phyloP scores from a whole-genome alignment of 2,113 vertebrate genomes.

The Lophius piscatorius region DNA sequence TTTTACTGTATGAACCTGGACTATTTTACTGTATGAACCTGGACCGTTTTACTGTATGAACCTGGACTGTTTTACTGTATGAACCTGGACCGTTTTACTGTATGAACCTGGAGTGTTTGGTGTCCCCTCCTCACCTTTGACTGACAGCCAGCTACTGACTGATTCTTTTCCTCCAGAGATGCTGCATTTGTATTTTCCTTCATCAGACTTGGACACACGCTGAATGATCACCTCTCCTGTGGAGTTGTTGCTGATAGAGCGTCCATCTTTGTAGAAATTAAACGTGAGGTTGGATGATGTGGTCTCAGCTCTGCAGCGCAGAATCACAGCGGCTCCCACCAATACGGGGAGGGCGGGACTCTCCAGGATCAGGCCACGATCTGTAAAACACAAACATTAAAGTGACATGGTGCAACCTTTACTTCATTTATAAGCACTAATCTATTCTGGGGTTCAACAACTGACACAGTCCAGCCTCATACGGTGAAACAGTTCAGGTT shows the following conservation, averaged over 20 bases:
- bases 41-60: too few species aligned
- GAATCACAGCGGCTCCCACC: constrained; percentile 16
- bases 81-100: too few species aligned
- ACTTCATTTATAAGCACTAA: too few species aligned
- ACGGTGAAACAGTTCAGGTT: too few species aligned
- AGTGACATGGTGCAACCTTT: neutral
- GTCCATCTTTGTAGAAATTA: constrained; percentile 49
- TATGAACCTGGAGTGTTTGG: too few species aligned
- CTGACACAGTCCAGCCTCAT: too few species aligned
- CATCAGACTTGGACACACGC: constrained; percentile 26
- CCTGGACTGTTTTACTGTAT: too few species aligned
- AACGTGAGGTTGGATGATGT: neutral
- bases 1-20: too few species aligned
- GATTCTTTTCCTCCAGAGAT: constrained; percentile 36
- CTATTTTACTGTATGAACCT: too few species aligned
- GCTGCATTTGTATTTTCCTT: constrained; percentile 61
- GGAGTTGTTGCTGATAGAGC: constrained; percentile 13
- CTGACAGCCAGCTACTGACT: constrained; percentile 41
- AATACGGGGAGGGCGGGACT: constrained; percentile 34
- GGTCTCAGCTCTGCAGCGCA: constrained; percentile 19
- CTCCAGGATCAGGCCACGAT: constrained; percentile 30
- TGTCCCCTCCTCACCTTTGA: constrained; percentile 46
- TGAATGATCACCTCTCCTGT: constrained; percentile 34
- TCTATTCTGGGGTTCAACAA: neutral
- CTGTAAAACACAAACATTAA: constrained; percentile 1